Evolutionary conservation across 2,888 invertebrate genomes (phyloP).

Genomic region (Heliconius ismenius): DNA sequence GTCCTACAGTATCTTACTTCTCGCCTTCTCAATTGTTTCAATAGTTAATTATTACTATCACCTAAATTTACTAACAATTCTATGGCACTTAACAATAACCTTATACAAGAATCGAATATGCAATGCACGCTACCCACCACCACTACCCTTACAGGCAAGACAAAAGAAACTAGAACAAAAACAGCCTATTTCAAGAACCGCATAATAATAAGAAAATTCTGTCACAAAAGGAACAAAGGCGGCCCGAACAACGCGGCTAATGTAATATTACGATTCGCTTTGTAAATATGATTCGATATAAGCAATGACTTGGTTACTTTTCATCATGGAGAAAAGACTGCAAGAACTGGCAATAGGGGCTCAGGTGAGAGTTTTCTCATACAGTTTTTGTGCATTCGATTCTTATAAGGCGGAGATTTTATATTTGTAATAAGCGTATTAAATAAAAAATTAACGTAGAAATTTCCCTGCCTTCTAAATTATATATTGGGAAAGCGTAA

Average conservation of each 20-base stretch:
- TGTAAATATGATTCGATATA: conserved; percentile 47
- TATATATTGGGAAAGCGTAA: no score
- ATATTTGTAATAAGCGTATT: no score
- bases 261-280: conserved; percentile 44
- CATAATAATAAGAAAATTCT: conserved; percentile 7
- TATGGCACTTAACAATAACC: neutral
- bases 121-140: neutral
- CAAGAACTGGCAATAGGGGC: no score
- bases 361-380: no score
- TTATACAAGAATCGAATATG: neutral
- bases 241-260: conserved; percentile 35
- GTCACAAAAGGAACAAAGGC: conserved; percentile 34
- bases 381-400: no score
- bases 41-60: neutral
- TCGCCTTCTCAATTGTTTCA: no score
- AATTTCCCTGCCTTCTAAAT: no score
- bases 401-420: no score
- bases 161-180: neutral
- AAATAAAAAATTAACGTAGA: no score
- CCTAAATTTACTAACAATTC: neutral
- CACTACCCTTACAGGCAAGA: neutral
- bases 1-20: no score
- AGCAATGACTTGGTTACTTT: conserved; percentile 40
- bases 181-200: conserved; percentile 3
- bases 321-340: neutral